Base-by-base conservation (phyloP, 2,888 invertebrate species). In the Petrophora chlorosata region DNA sequence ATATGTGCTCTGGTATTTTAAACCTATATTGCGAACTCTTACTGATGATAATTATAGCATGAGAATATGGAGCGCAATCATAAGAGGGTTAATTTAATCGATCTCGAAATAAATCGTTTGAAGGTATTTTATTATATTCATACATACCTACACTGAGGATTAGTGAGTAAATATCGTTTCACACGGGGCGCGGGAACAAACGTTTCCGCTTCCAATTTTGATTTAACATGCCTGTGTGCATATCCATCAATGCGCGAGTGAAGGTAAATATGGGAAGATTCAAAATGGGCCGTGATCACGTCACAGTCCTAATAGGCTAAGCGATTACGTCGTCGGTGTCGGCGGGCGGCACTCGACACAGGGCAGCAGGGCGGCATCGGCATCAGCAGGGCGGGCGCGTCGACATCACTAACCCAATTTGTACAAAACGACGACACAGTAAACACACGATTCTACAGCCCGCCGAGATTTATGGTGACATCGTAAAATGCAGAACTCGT, bases 381-480 rank as follows among this genome's bases (percentile, higher is more conserved):
- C n/a, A n/a, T n/a, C n/a, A n/a, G n/a, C 7, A 59, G 64, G 73
- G 79, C 73, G 73, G 78, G 53, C 48, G 54, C 60, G 55, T 47
- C 72, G 76, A 77, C 78, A 58, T 73, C 73, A 75, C 79, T 86
- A 85, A 86, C 83, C 85, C 79, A 85, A 84, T 87, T 87, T 82
- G 76, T 70, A 68, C 75, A 76, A 78, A 84, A 84, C 76, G 82
- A 77, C 76, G 82, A 76, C 76, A 74, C 65, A 71, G 76, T 81
- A 84, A 83, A 82, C 82, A 84, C 70, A 79, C 78, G 72, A 76
- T 73, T 73, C 73, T 75, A 71, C 70, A 73, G 73, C 70, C 63
- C 65, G 58, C 63, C 39, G 67, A 76, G 82, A 84, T 86, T 85
- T 83, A 84, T 82, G 70, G 70, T 74, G 67, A 63, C 70, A 72